Evolutionary conservation across 2,888 invertebrate species (phyloP).

Genomic region (Noctua comes): DNA sequence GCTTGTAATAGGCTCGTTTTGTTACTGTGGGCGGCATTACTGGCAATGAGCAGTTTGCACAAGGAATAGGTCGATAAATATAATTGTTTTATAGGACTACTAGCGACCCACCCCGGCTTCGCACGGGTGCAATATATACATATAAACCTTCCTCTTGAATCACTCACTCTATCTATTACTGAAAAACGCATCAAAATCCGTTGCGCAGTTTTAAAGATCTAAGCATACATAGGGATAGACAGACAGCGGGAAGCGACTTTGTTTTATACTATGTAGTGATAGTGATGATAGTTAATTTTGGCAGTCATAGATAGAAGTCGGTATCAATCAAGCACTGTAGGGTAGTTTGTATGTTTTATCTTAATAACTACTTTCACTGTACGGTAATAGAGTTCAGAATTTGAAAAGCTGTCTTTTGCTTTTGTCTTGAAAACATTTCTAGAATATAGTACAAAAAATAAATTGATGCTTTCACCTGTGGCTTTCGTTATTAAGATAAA

Average conservation of each 20-base stretch:
- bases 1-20: constrained; percentile 21
- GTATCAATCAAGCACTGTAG: no score
- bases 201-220: no score
- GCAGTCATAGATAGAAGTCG: background rate
- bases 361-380: background rate
- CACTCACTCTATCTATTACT: no score
- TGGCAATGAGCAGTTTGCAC: constrained; percentile 15
- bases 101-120: no score
- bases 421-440: background rate
- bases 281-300: no score
- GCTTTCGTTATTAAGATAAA: background rate
- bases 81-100: background rate
- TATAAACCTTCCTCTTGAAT: no score
- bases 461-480: background rate
- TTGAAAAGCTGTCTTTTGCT: background rate
- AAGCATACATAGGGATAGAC: no score
- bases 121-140: no score
- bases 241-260: no score
- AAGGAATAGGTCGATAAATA: background rate
- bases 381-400: background rate
- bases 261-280: no score
- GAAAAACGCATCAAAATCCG: no score
- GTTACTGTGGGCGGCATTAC: background rate
- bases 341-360: background rate
- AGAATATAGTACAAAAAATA: background rate